Evolutionary conservation across 1,140 invertebrate genomes (phyloP), one percentile per base, ranked within the genome.

Genomic region (Dendrolimus kikuchii): DNA sequence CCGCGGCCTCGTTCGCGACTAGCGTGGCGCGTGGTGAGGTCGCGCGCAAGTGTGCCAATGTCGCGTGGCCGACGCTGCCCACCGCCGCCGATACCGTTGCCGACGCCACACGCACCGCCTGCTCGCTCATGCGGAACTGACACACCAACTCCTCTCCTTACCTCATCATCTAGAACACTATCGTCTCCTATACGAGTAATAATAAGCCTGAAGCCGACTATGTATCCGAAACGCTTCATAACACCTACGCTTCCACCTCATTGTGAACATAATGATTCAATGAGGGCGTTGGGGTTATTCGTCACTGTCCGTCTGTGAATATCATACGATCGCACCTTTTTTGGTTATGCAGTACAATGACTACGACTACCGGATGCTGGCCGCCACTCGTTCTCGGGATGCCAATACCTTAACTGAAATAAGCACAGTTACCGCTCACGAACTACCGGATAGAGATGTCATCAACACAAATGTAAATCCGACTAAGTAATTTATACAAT

Each of bases 41-140:
- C 77, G 72, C 69, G 71, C 66, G 67, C 70, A 86, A 86, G 62
- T 81, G 77, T 83, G 82, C 82, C 82, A 86, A 86, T 86, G 82
- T 86, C 82, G 78, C 71, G 59, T 52, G 8, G 57, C 53, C 51
- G 48, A 46, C 55, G 57, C 66, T 66, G 71, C 57, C 72, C 48
- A n/a, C 36, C 49, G 50, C 42, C 50, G 42, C 50, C 42, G 70
- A 64, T 64, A 71, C 68, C 71, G 70, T 64, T 64, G 72, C 68
- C 71, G 60, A 56, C 64, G 62, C 64, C 49, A 51, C 62, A 53
- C 61, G 51, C 53, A 61, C 68, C 66, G 68, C 67, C 71, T 67
- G 71, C 63, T 68, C 71, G 68, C 59, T 76, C 77, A 72, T 77
- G 76, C 77, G 77, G 75, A 80, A 83, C 77, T 63, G 59, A 67